These are phyloP conservation scores for Felis catus DNA, from an alignment of 2,113 vertebrate species.

Conservation along the genomic window F.catus_Fca126_mat1.0 CM031412.1:12526501-12527000, in stretches of 20 bases:
- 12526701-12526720: background rate
- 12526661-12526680: conserved; percentile 10
- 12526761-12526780: conserved; percentile 15
- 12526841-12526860: background rate
- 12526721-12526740: background rate
- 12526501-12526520: background rate
- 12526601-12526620: background rate
- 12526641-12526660: background rate
- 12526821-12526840: background rate
- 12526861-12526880: background rate
- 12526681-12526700: background rate
- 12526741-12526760: background rate
- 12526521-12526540: background rate
- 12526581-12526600: background rate
- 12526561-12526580: background rate
- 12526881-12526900: conserved; percentile 58
- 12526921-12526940: conserved; percentile 5
- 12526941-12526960: background rate
- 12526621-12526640: background rate
- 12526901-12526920: conserved; percentile 42
- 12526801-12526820: background rate
- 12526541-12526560: background rate
- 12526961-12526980: background rate
- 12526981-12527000: background rate
- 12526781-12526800: conserved; percentile 7